Evolutionary conservation across 64 coral and sea anemone species (phyloP), one percentile per base, ranked within the genome.

Genomic region (Pocillopora verrucosa): DNA sequence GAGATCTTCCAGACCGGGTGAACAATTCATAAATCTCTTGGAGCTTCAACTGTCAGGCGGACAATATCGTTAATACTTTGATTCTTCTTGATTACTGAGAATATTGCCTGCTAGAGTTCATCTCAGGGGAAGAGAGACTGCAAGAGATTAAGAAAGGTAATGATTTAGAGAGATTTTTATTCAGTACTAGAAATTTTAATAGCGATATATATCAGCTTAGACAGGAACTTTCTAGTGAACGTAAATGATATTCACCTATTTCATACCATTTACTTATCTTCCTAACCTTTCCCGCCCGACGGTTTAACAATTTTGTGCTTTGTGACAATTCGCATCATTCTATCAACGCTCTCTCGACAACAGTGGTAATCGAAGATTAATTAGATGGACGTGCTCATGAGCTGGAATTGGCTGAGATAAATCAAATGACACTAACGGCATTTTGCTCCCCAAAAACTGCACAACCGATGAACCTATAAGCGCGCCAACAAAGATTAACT

Each of bases 241-340:
- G 37, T 85, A 51, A 51, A 7, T 7, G 3, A 51, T 51, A 51
- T 51, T 51, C 41, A 51, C 7, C 41, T 34, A 85, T 63, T 63
- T 56, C 82, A 85, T 19, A 13, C 12, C 24, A 12, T 1, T 65
- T 13, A 22, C 9, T 13, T 85, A 57, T 36, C 57, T 26, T 85
- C 41, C 69, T 85, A 85, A 85, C 82, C 64, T 85, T 72, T 72
- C 37, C 61, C 63, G 65, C 64, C 82, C 82, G 56, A 36, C 72
- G 11, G 41, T 65, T 85, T 72, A 85, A 37, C 65, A 85, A 85
- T 72, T 84, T 85, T 85, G 82, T 72, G 20, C 25, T 72, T 57
- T 85, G 65, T 72, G 38, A 85, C 82, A 72, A 72, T 15, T 81
- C 59, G 22, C 20, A 19, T 56, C 10, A 84, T 69, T 84, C 80